Base-by-base conservation (phyloP, 2,113 vertebrate species). In the Sapayoa aenigma region DNA sequence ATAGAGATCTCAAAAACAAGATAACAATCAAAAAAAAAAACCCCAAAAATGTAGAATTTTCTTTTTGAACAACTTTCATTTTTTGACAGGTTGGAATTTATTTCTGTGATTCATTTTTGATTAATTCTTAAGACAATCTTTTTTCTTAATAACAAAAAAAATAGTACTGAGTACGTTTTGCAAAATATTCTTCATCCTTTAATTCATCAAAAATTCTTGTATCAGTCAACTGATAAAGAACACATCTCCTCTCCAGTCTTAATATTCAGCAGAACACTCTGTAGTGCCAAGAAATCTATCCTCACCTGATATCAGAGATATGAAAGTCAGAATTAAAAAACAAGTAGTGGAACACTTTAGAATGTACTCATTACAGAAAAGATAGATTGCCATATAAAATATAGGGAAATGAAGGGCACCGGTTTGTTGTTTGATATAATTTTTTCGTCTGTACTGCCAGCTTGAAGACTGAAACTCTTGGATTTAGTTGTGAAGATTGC, bases 301-400 rank as follows among this genome's bases (percentile, higher is more conserved):
- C 9, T 66, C 0, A 0, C 20, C n/a, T 63, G 22, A 14, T 37
- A 53, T 6, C 25, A 80, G 28, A 39, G 9, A 22, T 41, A 35
- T 5, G 28, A 84, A 84, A 89, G 7, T 28, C 30, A 60, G 31
- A 90, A 90, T 50, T 59, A 59, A 67, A 74, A 81, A 11, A 22
- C 11, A 62, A 85, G 20, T 24, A 31, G 6, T n/a, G 10, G 22
- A 90, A 85, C 2, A 50, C 53, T 85, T 82, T 46, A 72, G 27
- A 79, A 49, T 42, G 20, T 46, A 3, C 15, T 25, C 65, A 75
- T 13, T 37, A 50, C 30, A 55, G 53, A 66, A 74, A 69, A 85
- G n/a, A 47, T 17, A 71, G 9, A 56, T 21, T 65, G 7, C 2
- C 14, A 27, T 21, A 19, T 21, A 84, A 78, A 90, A 47, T 42